phyloP scores from a whole-genome alignment of 2,888 invertebrate species.

The Spodoptera exigua region DNA sequence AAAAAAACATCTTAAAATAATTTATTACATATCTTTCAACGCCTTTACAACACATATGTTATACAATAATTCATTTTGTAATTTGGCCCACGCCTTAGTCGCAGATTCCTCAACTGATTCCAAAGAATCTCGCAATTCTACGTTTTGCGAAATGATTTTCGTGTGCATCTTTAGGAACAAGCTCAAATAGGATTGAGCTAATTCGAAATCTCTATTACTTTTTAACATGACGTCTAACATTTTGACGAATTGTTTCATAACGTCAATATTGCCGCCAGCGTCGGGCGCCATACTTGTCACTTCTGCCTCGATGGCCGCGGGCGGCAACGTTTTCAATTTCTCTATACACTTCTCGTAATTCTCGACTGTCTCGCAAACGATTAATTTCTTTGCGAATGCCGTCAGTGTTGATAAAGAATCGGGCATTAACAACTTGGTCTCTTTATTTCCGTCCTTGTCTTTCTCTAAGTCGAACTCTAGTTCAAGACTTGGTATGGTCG shows the following conservation, averaged over 20 bases:
- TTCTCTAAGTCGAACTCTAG: conserved; percentile 93
- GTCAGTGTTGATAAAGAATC: conserved; percentile 91
- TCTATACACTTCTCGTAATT: conserved; percentile 90
- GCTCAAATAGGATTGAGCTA: conserved; percentile 96
- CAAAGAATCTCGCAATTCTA: conserved; percentile 88
- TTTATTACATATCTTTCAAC: conserved; percentile 90
- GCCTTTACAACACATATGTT: conserved; percentile 93
- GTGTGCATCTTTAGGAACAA: conserved; percentile 96
- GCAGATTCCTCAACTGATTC: conserved; percentile 90
- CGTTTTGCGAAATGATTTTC: conserved; percentile 87
- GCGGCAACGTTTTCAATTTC: conserved; percentile 91
- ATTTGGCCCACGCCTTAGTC: conserved; percentile 90
- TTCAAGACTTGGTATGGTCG: conserved; percentile 95
- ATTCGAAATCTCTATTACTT: conserved; percentile 95
- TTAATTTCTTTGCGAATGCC: conserved; percentile 91
- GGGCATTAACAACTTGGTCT: conserved; percentile 88
- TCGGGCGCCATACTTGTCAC: conserved; percentile 94
- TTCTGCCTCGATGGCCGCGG: conserved; percentile 96
- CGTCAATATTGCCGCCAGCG: conserved; percentile 91
- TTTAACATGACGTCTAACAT: conserved; percentile 92
- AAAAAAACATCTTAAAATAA: conserved; percentile 28
- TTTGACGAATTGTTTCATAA: conserved; percentile 94
- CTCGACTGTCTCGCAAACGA: conserved; percentile 81
- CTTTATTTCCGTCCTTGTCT: conserved; percentile 72
- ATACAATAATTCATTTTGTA: conserved; percentile 92